These are phyloP conservation scores for Porites australiensis DNA, from an alignment of 64 coral and sea anemone species.

Conservation along the genomic window DNA sequence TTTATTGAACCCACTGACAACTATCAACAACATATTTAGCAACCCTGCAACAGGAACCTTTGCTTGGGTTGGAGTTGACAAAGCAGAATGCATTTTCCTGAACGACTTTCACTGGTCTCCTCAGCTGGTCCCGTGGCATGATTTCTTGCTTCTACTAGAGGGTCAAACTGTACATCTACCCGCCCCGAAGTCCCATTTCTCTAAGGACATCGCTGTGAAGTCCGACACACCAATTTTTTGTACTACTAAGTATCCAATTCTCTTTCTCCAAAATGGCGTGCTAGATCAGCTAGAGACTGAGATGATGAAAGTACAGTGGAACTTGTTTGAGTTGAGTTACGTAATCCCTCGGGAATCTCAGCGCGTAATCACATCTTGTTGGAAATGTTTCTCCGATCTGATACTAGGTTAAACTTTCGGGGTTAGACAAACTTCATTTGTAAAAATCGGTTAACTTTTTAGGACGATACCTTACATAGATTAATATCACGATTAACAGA, in stretches of 20 bases:
- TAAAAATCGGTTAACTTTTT: neutral
- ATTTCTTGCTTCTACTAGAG: slow-evolving; percentile 34
- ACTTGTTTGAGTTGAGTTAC: neutral
- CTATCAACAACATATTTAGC: too few relatives aligned
- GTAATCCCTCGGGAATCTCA: neutral
- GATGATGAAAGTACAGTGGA: slow-evolving; percentile 48
- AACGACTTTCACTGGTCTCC: too few relatives aligned
- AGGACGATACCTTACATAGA: neutral
- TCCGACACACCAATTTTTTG: slow-evolving; percentile 36
- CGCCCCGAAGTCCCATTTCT: slow-evolving; percentile 29
- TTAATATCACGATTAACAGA: too few relatives aligned
- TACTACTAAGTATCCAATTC: neutral
- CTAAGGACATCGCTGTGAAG: neutral
- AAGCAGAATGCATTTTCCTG: too few relatives aligned
- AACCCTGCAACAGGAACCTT: too few relatives aligned
- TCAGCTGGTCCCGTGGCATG: neutral
- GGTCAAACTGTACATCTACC: slow-evolving; percentile 25
- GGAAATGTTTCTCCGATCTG: neutral
- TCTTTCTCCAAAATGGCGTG: slow-evolving; percentile 10
- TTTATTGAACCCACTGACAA: too few relatives aligned
- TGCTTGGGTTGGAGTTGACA: too few relatives aligned
- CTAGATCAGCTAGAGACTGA: neutral
- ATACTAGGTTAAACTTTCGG: neutral
- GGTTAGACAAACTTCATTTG: too few relatives aligned
- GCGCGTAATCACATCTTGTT: neutral